Percentiles rank a stretch among this genome's conserved stretches.
phyloP scores from a whole-genome alignment of 2,888 invertebrate genomes.

The Pycnomerus fuliginosus region DNA sequence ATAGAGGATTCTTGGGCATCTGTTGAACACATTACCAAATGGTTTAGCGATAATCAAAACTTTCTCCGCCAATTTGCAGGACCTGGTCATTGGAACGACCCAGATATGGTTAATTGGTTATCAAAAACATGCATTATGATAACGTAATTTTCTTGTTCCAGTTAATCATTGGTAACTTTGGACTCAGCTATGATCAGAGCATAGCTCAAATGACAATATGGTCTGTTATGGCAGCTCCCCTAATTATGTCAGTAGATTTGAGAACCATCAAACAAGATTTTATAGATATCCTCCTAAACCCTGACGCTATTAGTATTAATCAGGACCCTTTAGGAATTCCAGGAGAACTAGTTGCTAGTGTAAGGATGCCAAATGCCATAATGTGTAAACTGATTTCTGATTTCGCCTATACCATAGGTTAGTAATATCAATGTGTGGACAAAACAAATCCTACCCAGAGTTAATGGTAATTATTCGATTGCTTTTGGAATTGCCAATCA shows the following conservation, averaged over 20 bases:
- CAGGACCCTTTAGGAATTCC: slow-evolving; percentile 68
- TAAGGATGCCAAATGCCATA: slow-evolving; percentile 21
- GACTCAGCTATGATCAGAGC: slow-evolving; percentile 67
- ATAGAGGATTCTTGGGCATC: slow-evolving; percentile 67
- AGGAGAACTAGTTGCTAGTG: slow-evolving; percentile 55
- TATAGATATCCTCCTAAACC: slow-evolving; percentile 63
- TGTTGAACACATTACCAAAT: slow-evolving; percentile 59
- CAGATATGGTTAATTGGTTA: slow-evolving; percentile 62
- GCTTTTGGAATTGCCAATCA: slow-evolving; percentile 62
- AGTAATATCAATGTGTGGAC: slow-evolving; percentile 59
- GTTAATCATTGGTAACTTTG: slow-evolving; percentile 64
- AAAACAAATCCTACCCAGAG: slow-evolving; percentile 55
- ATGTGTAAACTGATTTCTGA: neutral
- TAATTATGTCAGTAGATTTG: slow-evolving; percentile 72
- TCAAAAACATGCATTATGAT: slow-evolving; percentile 1
- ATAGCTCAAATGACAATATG: slow-evolving; percentile 74
- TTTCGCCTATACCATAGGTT: slow-evolving; percentile 30
- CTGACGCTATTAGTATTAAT: slow-evolving; percentile 63
- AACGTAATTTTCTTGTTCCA: slow-evolving; percentile 31
- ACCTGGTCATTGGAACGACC: slow-evolving; percentile 74
- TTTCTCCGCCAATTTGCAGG: slow-evolving; percentile 60
- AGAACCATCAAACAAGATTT: slow-evolving; percentile 60
- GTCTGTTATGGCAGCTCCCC: slow-evolving; percentile 70
- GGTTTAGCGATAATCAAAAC: slow-evolving; percentile 65
- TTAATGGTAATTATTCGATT: slow-evolving; percentile 52